These are phyloP conservation scores for Tenualosa ilisha DNA, from an alignment of 2,797 vertebrate species.

Conservation along the genomic window DNA sequence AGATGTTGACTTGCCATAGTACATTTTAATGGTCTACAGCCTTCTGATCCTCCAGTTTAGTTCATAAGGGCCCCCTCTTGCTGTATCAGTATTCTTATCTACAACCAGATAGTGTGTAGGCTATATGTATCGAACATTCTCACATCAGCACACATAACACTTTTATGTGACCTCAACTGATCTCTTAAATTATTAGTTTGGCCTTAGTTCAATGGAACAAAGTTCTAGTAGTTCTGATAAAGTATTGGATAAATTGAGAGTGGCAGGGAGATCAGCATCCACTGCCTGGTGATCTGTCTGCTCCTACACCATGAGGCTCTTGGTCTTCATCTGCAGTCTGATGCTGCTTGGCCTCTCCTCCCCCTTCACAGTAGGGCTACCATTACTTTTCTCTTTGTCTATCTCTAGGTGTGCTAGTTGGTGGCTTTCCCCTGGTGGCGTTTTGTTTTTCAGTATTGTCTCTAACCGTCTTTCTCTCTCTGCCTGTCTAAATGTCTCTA, in stretches of 20 bases:
- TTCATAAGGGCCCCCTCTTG: not conserved
- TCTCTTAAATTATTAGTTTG: not conserved
- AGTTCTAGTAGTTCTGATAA: slow-evolving; percentile 5
- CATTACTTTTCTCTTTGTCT: not conserved
- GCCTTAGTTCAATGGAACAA: not conserved
- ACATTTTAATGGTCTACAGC: not conserved
- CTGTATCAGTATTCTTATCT: not conserved
- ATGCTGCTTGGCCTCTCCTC: not conserved
- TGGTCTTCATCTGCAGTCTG: not conserved
- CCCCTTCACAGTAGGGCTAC: not conserved
- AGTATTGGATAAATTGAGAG: not conserved
- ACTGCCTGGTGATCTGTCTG: not conserved
- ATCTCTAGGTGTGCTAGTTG: not conserved
- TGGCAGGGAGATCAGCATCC: not conserved
- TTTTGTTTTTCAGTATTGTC: not conserved
- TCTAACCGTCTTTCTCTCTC: not conserved
- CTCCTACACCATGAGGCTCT: slow-evolving; percentile 11
- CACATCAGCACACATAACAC: not conserved
- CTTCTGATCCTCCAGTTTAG: not conserved
- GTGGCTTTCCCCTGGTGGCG: not conserved
- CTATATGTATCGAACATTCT: not conserved
- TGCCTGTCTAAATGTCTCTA: not conserved
- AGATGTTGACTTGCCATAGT: no score
- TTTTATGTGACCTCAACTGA: not conserved
- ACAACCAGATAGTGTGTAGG: not conserved